These are phyloP conservation scores for Agrochola macilenta DNA, from an alignment of 2,888 invertebrate genomes.

Conservation along the genomic window DNA sequence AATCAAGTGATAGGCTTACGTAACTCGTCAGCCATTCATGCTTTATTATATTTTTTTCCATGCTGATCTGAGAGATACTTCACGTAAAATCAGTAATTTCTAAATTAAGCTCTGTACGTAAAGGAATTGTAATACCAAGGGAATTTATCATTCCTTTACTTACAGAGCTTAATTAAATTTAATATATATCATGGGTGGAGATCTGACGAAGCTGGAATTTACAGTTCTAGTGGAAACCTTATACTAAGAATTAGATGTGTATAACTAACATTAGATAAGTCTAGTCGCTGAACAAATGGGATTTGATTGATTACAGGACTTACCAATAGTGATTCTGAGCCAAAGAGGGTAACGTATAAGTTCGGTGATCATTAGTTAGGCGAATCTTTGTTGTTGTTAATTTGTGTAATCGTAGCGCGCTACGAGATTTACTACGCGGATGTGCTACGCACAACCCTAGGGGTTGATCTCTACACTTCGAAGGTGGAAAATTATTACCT, in stretches of 20 bases:
- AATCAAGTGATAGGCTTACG: constrained; percentile 65
- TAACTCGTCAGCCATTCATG: constrained; percentile 65
- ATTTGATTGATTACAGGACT: background rate
- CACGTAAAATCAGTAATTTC: background rate
- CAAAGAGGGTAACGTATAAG: background rate
- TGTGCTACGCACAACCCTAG: constrained; percentile 15
- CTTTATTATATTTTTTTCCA: constrained; percentile 59
- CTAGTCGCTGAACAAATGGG: background rate
- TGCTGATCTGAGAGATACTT: constrained; percentile 15
- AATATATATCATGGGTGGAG: background rate
- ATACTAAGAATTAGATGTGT: background rate
- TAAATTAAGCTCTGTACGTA: background rate
- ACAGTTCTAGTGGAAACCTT: background rate
- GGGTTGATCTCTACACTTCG: background rate
- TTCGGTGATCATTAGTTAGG: background rate
- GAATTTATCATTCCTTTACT: background rate
- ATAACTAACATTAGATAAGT: background rate
- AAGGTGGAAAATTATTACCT: background rate
- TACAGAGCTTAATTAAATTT: background rate
- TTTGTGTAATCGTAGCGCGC: constrained; percentile 21
- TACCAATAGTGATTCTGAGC: background rate
- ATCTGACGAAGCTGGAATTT: background rate
- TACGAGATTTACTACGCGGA: constrained; percentile 29
- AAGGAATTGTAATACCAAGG: background rate
- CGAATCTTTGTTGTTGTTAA: background rate